These are phyloP conservation scores for Chrysolina oricalcia DNA, from an alignment of 2,888 invertebrate genomes.

Conservation along the genomic window DNA sequence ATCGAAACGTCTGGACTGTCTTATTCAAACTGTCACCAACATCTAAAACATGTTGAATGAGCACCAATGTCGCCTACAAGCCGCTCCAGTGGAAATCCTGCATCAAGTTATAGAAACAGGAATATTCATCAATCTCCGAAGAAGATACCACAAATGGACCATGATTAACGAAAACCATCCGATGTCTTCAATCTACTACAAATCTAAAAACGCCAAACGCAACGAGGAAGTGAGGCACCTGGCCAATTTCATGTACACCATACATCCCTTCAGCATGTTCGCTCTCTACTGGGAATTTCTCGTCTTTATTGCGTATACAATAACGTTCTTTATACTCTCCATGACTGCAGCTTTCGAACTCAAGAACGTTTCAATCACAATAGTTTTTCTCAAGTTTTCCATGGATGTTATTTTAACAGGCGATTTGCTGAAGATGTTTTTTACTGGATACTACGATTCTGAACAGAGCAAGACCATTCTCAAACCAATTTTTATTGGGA, in stretches of 20 bases:
- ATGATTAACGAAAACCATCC: slow-evolving; percentile 45
- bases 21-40: too few species aligned
- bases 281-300: slow-evolving; percentile 41
- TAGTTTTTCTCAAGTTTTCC: slow-evolving; percentile 27
- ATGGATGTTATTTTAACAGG: slow-evolving; percentile 40
- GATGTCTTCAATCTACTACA: slow-evolving; percentile 42
- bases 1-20: too few species aligned
- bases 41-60: slow-evolving; percentile 8
- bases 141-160: slow-evolving; percentile 38
- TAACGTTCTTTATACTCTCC: slow-evolving; percentile 40
- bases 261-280: slow-evolving; percentile 56
- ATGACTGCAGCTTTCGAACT: slow-evolving; percentile 30
- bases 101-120: slow-evolving; percentile 47
- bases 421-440: slow-evolving; percentile 50
- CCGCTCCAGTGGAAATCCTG: slow-evolving; percentile 10
- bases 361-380: neutral
- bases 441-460: slow-evolving; percentile 51
- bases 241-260: slow-evolving; percentile 48
- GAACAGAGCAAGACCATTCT: slow-evolving; percentile 42
- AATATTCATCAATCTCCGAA: slow-evolving; percentile 46
- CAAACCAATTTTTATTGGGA: slow-evolving; percentile 36
- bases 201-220: slow-evolving; percentile 49
- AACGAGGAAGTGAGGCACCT: slow-evolving; percentile 53
- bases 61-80: slow-evolving; percentile 19
- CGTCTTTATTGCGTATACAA: slow-evolving; percentile 46